Conservation (phyloP, 2,888 invertebrate species). For the Andrena haemorrhoa region DNA sequence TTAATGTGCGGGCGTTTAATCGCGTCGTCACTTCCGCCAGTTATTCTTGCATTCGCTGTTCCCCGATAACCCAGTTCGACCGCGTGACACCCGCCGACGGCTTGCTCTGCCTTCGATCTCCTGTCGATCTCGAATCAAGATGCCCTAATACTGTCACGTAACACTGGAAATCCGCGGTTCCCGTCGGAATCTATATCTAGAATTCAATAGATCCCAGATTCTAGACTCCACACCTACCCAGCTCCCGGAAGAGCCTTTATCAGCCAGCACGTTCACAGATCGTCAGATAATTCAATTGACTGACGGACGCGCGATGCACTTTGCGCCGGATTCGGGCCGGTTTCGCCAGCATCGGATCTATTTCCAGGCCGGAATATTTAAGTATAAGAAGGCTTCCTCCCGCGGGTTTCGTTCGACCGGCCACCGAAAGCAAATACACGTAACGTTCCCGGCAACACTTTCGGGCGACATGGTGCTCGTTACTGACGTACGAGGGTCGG, state of each 20-base stretch:
- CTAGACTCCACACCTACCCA: not conserved
- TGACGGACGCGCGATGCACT: not conserved
- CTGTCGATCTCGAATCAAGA: not conserved
- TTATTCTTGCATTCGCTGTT: constrained; percentile 28
- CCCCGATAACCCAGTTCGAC: constrained; percentile 38
- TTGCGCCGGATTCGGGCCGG: not conserved
- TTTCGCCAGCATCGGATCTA: constrained; percentile 3
- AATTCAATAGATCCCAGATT: too few species aligned
- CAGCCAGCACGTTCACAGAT: not conserved
- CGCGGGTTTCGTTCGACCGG: constrained; percentile 24
- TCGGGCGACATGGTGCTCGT: constrained; percentile 43
- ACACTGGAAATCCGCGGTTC: not conserved
- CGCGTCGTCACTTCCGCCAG: constrained; percentile 41
- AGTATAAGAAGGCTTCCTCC: constrained; percentile 12
- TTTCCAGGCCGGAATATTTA: constrained; percentile 15
- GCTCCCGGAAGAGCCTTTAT: not conserved
- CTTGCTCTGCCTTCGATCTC: not conserved
- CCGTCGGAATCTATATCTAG: too few species aligned
- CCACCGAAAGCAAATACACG: constrained; percentile 27
- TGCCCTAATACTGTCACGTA: too few species aligned
- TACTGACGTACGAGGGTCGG: constrained; percentile 48
- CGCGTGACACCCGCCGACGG: not conserved
- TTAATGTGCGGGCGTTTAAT: constrained; percentile 32
- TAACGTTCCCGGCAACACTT: constrained; percentile 29
- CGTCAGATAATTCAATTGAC: not conserved